Conservation (phyloP, 2,888 invertebrate genomes). For the Leptopterna dolabrata region DNA sequence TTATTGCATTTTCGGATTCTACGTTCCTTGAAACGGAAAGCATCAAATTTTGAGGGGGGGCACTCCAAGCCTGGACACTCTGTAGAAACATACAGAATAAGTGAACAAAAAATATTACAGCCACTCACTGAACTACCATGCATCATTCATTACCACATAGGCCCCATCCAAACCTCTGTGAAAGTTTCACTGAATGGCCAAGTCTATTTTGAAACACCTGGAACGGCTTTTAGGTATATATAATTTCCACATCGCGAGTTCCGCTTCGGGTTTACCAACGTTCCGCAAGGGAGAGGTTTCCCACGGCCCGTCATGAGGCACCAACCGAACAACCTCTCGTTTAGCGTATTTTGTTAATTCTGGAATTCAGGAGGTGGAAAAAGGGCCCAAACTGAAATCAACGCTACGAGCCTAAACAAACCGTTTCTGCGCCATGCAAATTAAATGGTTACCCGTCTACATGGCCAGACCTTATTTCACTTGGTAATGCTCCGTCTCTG, state of each 20-base stretch:
- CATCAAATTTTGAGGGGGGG: too few relatives aligned
- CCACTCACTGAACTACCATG: too few relatives aligned
- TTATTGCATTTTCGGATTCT: too few relatives aligned
- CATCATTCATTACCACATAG: too few relatives aligned
- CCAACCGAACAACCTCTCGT: neutral
- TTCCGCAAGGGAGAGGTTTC: neutral
- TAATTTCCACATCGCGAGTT: neutral
- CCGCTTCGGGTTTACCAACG: neutral
- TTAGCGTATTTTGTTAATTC: conserved; percentile 3
- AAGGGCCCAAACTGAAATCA: neutral
- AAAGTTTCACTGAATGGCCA: too few relatives aligned
- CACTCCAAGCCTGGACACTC: too few relatives aligned
- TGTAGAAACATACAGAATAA: too few relatives aligned
- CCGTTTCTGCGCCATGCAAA: conserved; percentile 13
- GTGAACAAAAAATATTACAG: too few relatives aligned
- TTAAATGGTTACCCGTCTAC: conserved; percentile 13
- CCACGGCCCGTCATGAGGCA: neutral
- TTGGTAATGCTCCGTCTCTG: conserved; percentile 13
- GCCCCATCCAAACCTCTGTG: too few relatives aligned
- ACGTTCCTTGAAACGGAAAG: too few relatives aligned
- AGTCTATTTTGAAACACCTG: too few relatives aligned
- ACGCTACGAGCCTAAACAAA: conserved; percentile 20
- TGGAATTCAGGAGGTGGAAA: neutral
- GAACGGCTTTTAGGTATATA: neutral
- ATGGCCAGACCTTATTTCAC: conserved; percentile 22